phyloP scores from a whole-genome alignment of 1,140 invertebrate genomes.

The Carposina sasakii region DNA sequence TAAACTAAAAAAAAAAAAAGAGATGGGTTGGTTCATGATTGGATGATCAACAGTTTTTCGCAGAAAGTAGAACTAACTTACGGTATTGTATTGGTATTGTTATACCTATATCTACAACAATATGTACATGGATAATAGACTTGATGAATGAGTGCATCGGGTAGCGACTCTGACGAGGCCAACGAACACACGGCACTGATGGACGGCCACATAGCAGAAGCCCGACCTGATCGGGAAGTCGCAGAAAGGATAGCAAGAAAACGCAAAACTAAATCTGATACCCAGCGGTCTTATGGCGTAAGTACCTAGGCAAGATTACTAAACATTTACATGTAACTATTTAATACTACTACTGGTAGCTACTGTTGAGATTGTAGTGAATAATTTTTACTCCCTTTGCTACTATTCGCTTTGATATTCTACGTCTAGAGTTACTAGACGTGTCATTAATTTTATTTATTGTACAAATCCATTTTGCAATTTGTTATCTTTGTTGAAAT shows the following conservation, averaged over 20 bases:
- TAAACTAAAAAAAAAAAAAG: too few species aligned
- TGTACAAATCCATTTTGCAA: too few species aligned
- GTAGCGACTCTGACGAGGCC: conserved; percentile 58
- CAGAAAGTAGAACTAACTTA: neutral
- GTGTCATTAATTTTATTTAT: too few species aligned
- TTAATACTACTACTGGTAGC: too few species aligned
- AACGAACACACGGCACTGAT: conserved; percentile 85
- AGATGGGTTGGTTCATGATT: too few species aligned
- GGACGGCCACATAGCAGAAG: conserved; percentile 82
- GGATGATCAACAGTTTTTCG: neutral
- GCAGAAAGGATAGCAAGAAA: conserved; percentile 61
- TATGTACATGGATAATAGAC: conserved; percentile 33
- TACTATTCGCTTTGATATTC: too few species aligned
- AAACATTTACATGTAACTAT: too few species aligned
- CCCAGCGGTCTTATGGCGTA: conserved; percentile 60
- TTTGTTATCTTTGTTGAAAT: too few species aligned
- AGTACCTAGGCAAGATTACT: too few species aligned
- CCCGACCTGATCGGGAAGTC: conserved; percentile 62
- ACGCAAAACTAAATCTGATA: conserved; percentile 53
- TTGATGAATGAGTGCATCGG: conserved; percentile 63
- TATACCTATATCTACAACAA: conserved; percentile 14
- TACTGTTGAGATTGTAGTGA: too few species aligned
- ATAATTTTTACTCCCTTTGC: too few species aligned
- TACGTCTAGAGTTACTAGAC: too few species aligned
- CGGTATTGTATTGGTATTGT: neutral